Percentiles rank a stretch among this genome's conserved stretches.
These are phyloP conservation scores for Drosophila setosimentum DNA, from an alignment of 2,888 invertebrate species.

Conservation along the genomic window DNA sequence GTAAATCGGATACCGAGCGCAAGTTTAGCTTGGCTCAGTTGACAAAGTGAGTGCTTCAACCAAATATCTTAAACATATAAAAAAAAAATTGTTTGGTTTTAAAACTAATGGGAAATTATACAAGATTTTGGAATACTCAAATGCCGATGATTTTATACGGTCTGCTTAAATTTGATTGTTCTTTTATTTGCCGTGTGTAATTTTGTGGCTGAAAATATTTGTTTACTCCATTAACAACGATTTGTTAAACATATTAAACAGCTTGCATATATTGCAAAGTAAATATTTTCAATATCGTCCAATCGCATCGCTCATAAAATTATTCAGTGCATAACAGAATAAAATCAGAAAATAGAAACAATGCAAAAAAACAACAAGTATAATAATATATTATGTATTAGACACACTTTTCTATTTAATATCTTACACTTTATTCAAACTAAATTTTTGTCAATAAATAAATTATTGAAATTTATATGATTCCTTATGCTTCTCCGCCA, in stretches of 20 bases:
- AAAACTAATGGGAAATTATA: not conserved
- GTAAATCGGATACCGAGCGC: slow-evolving; percentile 78
- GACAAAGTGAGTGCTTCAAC: slow-evolving; percentile 80
- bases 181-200: slow-evolving; percentile 12
- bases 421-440: not conserved
- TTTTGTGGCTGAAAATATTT: slow-evolving; percentile 1
- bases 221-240: not conserved
- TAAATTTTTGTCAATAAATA: not conserved
- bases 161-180: slow-evolving; percentile 3
- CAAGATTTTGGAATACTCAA: not conserved
- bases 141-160: not conserved
- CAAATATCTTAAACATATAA: not conserved
- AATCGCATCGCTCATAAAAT: not conserved
- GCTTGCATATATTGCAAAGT: not conserved
- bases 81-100: no score
- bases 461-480: not conserved
- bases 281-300: not conserved
- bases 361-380: not conserved
- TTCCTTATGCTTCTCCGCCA: not conserved
- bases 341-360: not conserved
- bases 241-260: not conserved
- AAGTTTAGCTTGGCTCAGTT: slow-evolving; percentile 85
- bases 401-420: not conserved
- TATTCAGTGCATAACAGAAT: not conserved
- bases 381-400: not conserved